Percentiles rank a stretch among this genome's conserved stretches.
Evolutionary conservation across 2,888 invertebrate genomes (phyloP).

Genomic region (Coleophora flavipennella): DNA sequence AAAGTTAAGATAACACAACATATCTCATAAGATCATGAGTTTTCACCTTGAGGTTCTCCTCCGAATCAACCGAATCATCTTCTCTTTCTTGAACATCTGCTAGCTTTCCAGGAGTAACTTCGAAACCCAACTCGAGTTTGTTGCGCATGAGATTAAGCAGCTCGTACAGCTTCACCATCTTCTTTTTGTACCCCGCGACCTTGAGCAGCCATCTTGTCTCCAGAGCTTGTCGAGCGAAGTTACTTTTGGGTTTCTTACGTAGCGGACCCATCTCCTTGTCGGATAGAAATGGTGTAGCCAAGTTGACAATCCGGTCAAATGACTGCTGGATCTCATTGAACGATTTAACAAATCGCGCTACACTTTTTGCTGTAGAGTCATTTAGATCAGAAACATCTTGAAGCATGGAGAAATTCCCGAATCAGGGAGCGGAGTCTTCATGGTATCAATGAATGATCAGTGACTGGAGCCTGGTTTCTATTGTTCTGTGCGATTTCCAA

Average conservation of each 20-base stretch:
- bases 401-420: too few species aligned
- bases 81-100: background rate
- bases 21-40: background rate
- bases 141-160: too few species aligned
- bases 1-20: too few species aligned
- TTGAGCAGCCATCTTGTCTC: background rate
- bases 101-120: background rate
- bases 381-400: too few species aligned
- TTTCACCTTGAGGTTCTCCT: too few species aligned
- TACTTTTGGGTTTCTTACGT: background rate
- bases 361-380: too few species aligned
- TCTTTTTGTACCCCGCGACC: background rate
- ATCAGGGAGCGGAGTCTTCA: too few species aligned
- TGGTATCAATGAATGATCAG: too few species aligned
- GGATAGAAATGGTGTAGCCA: too few species aligned
- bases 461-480: too few species aligned
- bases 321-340: background rate
- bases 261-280: background rate
- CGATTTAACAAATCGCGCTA: too few species aligned
- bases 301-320: background rate
- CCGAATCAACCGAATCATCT: background rate
- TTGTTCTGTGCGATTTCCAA: too few species aligned
- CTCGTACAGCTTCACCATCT: background rate
- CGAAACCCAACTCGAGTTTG: background rate
- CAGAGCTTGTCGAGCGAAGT: slow-evolving; percentile 1